Evolutionary conservation across 2,113 vertebrate genomes (phyloP).

Genomic region (Charina bottae): DNA sequence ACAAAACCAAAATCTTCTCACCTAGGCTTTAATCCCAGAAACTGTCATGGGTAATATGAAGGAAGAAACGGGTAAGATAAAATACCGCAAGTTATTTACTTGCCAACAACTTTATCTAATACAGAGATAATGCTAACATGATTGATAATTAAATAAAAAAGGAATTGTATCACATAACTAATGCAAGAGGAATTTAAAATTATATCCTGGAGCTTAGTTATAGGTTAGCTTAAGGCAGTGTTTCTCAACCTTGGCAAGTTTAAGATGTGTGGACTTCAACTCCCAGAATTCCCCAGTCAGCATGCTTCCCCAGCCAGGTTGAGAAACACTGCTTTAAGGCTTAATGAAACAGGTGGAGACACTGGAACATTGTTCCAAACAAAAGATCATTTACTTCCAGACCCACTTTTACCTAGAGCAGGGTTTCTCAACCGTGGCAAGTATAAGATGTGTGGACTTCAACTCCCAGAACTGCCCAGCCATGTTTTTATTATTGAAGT

Average conservation of each 20-base stretch:
- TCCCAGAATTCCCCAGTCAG: neutral
- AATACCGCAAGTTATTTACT: neutral
- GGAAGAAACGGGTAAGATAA: neutral
- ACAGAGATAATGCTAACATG: constrained; percentile 9
- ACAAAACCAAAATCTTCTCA: neutral
- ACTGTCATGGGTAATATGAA: constrained; percentile 16
- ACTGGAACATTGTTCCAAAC: neutral
- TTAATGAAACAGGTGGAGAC: constrained; percentile 24
- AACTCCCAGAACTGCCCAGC: too few relatives aligned
- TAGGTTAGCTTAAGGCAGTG: neutral
- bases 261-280: neutral
- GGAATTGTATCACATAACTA: constrained; percentile 1
- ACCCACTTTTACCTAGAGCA: neutral
- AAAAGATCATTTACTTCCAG: constrained; percentile 18
- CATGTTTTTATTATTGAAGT: constrained; percentile 8
- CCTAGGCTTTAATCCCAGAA: constrained; percentile 9
- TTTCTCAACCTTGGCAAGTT: neutral
- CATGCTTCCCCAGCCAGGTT: neutral
- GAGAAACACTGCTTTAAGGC: neutral
- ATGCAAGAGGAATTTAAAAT: constrained; percentile 16
- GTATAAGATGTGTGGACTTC: too few relatives aligned
- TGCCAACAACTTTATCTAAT: constrained; percentile 19
- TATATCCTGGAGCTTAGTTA: constrained; percentile 9
- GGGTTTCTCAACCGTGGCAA: too few relatives aligned
- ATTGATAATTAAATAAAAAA: constrained; percentile 30